Evolutionary conservation across 1,140 invertebrate species (phyloP), one percentile per base, ranked within the genome.

Genomic region (Ceratina australensis): DNA sequence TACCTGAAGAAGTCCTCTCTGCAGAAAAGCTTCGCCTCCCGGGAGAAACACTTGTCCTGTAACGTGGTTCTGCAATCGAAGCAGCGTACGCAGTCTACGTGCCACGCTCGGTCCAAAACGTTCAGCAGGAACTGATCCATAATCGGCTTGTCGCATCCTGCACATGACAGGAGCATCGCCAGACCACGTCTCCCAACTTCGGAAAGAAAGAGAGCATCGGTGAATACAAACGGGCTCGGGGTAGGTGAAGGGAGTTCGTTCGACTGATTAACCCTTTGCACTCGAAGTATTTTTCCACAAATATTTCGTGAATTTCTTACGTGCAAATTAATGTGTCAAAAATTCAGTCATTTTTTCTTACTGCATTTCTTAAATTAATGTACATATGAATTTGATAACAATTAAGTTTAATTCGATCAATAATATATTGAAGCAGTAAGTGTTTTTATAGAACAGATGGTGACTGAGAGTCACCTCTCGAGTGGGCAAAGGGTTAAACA

Each of bases 1-100:
- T 93, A 99, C 98, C 97, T 98, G 95, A 98, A 99, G 93, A 99
- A 99, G 93, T 99, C 98, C 87, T 96, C 96, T 88, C 97, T 95
- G 93, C 99, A 99, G 94, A 98, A 99, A 26, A 99, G 94, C 92
- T 98, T 98, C 75, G 97, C 97, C 87, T 99, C 98, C 83, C 98
- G 94, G 71, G 96, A 97, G 93, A 98, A 99, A 93, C 99, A 99
- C 93, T 99, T 99, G 90, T 99, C 98, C 47, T 96, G 97, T 71
- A 99, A 95, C 66, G 96, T 95, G 87, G 94, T 94, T 87, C 97
- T 95, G 93, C 99, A 99, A 92, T 99, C 98, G 88, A 95, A 96
- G 93, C 99, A 99, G 80, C 97, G 95, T 42, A 99, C 98, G 93
- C 99, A 99, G 81, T 97, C 96, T 63, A 97, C 96, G 93, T 99